Evolutionary conservation across 2,888 invertebrate genomes (phyloP).

Genomic region (Zhuqinia jingwanae): DNA sequence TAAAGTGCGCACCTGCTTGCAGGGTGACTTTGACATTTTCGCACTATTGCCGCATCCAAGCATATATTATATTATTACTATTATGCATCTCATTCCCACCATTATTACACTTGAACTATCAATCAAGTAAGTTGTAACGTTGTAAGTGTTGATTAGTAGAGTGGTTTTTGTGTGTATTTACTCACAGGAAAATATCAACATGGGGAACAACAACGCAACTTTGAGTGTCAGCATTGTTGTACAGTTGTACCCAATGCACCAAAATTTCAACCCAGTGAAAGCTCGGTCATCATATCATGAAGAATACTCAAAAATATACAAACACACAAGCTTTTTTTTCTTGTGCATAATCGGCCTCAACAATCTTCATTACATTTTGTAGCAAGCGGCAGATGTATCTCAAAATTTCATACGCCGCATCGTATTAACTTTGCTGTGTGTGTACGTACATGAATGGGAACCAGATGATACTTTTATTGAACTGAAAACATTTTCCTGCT

Average conservation of each 20-base stretch:
- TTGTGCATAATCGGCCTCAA: background rate
- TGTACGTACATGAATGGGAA: no score
- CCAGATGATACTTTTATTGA: slow-evolving; percentile 4
- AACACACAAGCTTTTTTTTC: background rate
- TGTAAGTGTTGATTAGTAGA: slow-evolving; percentile 18
- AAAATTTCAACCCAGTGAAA: no score
- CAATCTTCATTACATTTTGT: slow-evolving; percentile 10
- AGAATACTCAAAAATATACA: background rate
- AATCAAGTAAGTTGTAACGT: no score
- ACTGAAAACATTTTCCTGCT: background rate
- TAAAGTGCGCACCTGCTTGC: background rate
- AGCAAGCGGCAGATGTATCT: slow-evolving; percentile 37
- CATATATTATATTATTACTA: no score
- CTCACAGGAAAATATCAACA: background rate
- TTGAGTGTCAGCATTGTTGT: background rate
- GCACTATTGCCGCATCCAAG: slow-evolving; percentile 12
- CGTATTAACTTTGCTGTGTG: background rate
- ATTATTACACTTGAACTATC: slow-evolving; percentile 12
- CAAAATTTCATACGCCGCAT: background rate
- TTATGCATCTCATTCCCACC: slow-evolving; percentile 7
- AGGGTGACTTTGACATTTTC: slow-evolving; percentile 19
- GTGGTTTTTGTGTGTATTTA: background rate
- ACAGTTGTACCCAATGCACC: background rate
- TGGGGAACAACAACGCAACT: background rate
- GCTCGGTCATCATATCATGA: background rate